A percentile compares a stretch with the other conserved stretches of the same genome.
These are phyloP conservation scores for Hirudinaria manillensis DNA, from an alignment of 2,888 invertebrate species.

Conservation along the genomic window DNA sequence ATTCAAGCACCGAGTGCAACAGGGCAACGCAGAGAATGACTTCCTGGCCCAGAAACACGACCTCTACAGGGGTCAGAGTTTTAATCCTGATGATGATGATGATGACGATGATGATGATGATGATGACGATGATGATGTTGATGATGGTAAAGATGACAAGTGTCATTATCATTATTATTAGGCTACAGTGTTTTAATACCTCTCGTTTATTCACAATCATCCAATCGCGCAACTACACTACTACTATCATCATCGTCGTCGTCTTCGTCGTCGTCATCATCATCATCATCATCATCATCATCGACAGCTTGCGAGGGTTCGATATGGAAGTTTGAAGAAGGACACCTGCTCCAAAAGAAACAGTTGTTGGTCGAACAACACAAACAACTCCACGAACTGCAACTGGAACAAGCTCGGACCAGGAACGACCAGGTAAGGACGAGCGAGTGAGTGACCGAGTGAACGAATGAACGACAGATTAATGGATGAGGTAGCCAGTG, in stretches of 20 bases:
- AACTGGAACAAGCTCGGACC: neutral
- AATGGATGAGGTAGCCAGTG: too few species aligned
- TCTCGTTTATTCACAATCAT: too few species aligned
- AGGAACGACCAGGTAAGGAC: neutral
- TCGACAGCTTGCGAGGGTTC: slow-evolving; percentile 9
- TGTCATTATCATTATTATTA: too few species aligned
- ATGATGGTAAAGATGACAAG: slow-evolving; percentile 1
- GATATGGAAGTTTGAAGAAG: neutral
- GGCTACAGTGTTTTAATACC: too few species aligned
- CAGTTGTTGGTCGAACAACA: neutral
- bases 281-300: neutral
- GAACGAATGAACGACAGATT: too few species aligned
- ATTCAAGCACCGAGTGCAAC: neutral
- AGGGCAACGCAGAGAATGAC: neutral
- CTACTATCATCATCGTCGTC: too few species aligned
- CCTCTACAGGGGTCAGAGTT: neutral
- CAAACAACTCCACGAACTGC: neutral
- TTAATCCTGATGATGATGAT: neutral
- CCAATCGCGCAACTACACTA: too few species aligned
- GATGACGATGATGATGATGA: neutral
- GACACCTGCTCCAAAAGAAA: neutral
- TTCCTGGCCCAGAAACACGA: neutral
- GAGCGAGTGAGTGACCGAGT: neutral
- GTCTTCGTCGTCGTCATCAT: neutral
- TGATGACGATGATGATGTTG: neutral